These are phyloP conservation scores for Gymnocypris eckloni DNA, from an alignment of 2,797 vertebrate species.

Conservation along the genomic window DNA sequence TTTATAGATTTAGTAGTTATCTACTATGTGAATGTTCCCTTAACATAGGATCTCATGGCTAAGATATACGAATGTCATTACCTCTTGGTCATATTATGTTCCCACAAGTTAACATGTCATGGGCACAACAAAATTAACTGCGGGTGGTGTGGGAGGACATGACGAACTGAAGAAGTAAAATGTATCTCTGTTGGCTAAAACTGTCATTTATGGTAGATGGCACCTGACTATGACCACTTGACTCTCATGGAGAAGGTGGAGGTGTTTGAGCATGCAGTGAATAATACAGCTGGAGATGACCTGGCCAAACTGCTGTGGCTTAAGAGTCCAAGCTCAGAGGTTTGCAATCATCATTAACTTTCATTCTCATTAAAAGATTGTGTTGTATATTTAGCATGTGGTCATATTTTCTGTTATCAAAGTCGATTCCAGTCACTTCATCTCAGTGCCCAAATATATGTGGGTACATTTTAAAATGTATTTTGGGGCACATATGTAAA, in stretches of 20 bases:
- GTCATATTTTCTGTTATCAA: neutral
- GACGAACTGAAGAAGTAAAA: neutral
- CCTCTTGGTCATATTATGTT: too few relatives aligned
- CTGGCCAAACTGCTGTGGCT: constrained; percentile 97
- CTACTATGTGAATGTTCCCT: too few relatives aligned
- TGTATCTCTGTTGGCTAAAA: neutral
- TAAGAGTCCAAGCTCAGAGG: constrained; percentile 98
- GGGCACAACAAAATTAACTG: too few relatives aligned
- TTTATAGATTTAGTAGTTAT: too few relatives aligned
- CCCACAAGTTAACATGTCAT: too few relatives aligned
- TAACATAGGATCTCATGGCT: too few relatives aligned
- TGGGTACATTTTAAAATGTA: neutral
- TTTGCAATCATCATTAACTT: neutral
- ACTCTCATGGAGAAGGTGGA: constrained; percentile 99
- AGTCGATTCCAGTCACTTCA: neutral
- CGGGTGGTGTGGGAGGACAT: neutral
- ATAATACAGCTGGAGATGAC: constrained; percentile 97
- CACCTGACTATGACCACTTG: constrained; percentile 97
- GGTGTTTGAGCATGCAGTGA: constrained; percentile 98
- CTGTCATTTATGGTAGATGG: constrained; percentile 83
- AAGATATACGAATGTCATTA: too few relatives aligned
- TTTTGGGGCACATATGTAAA: neutral
- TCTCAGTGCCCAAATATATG: neutral
- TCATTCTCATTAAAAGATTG: neutral
- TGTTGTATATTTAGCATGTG: neutral